Evolutionary conservation across 2,888 invertebrate species (phyloP), one percentile per base, ranked within the genome.

Genomic region (Amitus sp.): DNA sequence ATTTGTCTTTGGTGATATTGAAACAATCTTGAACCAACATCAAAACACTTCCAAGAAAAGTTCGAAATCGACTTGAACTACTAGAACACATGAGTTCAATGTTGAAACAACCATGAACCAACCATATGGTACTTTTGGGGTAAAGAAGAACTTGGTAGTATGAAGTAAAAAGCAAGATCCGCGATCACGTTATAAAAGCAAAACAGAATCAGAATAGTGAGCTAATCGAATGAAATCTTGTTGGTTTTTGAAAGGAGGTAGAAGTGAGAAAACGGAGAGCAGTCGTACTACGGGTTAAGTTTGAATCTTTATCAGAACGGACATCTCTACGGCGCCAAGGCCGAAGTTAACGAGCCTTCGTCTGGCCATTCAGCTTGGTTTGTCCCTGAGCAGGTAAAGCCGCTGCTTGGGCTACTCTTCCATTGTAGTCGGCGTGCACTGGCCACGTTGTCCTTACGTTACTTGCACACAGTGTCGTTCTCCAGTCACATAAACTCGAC

Each of bases 281-380:
- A 20, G 33, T n/a, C 28, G 40, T 45, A 42, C 62, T 65, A 55
- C 50, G 65, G 65, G 60, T 60, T 60, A 63, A 65, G 62, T 67
- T 65, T 62, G 57, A 56, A 66, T 54, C 64, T 69, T 70, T 77
- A 77, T 77, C 77, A 71, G 73, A 69, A 69, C 70, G 73, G 71
- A 70, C 73, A 77, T 76, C 77, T 77, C 61, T 57, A 4, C 57
- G 77, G 75, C 75, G 75, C 75, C 77, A 77, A 77, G 76, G 75
- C 70, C 77, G 73, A 69, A 69, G 75, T 75, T 77, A 77, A 77
- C 77, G 76, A 77, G 76, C 65, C 69, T 69, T 56, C 65, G 65
- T 65, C 65, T 65, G 65, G 62, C 59, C 65, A 66, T 66, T 66
- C 66, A 62, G 62, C 60, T 60, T 48, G 46, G 58, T 51, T 56